phyloP scores from a whole-genome alignment of 92 coral and sea anemone genomes.

The Porites divaricata region DNA sequence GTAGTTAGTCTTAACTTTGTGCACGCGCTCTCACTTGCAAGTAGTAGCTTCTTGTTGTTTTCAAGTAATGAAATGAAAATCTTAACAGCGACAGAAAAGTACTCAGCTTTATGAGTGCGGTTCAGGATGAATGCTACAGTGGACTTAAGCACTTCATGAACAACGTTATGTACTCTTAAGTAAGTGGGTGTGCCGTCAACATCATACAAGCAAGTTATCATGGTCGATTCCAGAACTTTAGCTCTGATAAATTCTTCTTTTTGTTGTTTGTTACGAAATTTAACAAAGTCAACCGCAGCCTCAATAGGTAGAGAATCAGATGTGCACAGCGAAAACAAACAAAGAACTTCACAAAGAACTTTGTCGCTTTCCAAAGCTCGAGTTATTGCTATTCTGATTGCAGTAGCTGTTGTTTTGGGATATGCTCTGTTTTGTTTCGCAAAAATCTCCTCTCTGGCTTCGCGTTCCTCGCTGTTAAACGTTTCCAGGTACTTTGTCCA shows the following conservation, averaged over 20 bases:
- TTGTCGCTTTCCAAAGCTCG: neutral
- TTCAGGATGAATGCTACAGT: neutral
- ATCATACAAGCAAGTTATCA: neutral
- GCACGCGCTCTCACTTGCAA: neutral
- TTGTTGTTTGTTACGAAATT: neutral
- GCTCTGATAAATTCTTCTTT: neutral
- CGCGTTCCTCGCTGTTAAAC: neutral
- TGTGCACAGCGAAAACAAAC: neutral
- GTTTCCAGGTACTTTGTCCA: neutral
- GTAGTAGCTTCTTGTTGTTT: neutral
- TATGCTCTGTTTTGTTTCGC: neutral
- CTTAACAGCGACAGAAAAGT: neutral
- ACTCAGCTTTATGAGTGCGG: neutral
- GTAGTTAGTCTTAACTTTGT: neutral
- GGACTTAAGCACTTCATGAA: neutral
- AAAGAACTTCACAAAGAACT: neutral
- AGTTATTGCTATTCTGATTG: neutral
- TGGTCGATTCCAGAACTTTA: neutral
- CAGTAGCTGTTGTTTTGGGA: neutral
- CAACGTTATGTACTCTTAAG: slow-evolving; percentile 8
- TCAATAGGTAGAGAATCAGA: neutral
- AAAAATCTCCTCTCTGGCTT: neutral
- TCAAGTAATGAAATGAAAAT: neutral
- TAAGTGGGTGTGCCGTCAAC: neutral
- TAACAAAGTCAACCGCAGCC: neutral